Conservation (phyloP, 2,888 invertebrate genomes). For the Xanthia togata region DNA sequence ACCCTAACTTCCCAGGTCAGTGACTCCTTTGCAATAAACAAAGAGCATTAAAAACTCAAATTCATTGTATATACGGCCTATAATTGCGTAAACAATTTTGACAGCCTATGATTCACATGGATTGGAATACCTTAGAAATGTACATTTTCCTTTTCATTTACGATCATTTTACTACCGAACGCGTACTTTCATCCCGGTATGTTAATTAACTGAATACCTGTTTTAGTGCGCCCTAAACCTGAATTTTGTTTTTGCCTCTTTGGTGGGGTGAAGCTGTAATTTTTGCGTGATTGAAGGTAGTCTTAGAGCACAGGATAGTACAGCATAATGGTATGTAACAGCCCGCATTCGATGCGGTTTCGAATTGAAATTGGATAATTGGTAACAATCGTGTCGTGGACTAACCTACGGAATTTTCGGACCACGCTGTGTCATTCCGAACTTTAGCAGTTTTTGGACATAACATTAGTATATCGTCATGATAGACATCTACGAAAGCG, state of each 20-base stretch:
- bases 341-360: slow-evolving; percentile 19
- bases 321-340: not conserved
- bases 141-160: slow-evolving; percentile 54
- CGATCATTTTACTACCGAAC: slow-evolving; percentile 53
- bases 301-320: not conserved
- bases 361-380: slow-evolving; percentile 21
- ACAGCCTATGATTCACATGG: slow-evolving; percentile 44
- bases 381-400: not conserved
- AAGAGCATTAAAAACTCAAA: slow-evolving; percentile 44
- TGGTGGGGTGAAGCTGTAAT: slow-evolving; percentile 11
- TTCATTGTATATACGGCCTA: slow-evolving; percentile 5
- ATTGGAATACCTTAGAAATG: slow-evolving; percentile 40
- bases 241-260: slow-evolving; percentile 21
- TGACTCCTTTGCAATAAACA: slow-evolving; percentile 50
- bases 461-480: not conserved
- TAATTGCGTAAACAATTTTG: slow-evolving; percentile 53
- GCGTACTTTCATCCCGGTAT: slow-evolving; percentile 49
- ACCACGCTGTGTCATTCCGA: not conserved
- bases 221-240: slow-evolving; percentile 42
- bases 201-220: slow-evolving; percentile 52
- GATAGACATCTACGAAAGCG: not conserved
- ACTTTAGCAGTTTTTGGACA: not conserved
- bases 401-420: not conserved
- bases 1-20: slow-evolving; percentile 59
- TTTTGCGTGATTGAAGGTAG: slow-evolving; percentile 3